Percentiles rank a stretch among this genome's conserved stretches.
These are phyloP conservation scores for Thymelicus acteon DNA, from an alignment of 2,888 invertebrate species.

Conservation along the genomic window DNA sequence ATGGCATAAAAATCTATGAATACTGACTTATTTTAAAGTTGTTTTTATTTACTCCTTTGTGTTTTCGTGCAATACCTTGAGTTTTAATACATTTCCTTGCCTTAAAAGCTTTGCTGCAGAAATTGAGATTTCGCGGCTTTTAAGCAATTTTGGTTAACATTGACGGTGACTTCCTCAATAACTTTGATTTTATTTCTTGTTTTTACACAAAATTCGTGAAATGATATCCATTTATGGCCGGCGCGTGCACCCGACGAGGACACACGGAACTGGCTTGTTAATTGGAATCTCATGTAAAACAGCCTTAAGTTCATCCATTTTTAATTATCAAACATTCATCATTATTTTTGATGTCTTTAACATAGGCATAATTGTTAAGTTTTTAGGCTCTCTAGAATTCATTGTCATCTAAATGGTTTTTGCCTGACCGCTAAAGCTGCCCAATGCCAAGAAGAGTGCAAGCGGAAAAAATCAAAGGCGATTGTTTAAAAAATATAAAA, in stretches of 20 bases:
- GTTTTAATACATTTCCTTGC: not conserved
- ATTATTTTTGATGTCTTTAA: slow-evolving; percentile 4
- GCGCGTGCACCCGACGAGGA: slow-evolving; percentile 45
- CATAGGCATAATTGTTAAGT: slow-evolving; percentile 6
- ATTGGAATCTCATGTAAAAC: slow-evolving; percentile 38
- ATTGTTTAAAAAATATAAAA: slow-evolving; percentile 41
- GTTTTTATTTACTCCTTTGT: not conserved
- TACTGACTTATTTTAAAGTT: not conserved
- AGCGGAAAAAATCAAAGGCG: slow-evolving; percentile 47
- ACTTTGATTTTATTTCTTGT: slow-evolving; percentile 30
- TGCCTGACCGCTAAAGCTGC: slow-evolving; percentile 41
- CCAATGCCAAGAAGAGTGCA: slow-evolving; percentile 45
- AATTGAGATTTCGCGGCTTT: slow-evolving; percentile 14
- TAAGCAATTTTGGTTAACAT: slow-evolving; percentile 27
- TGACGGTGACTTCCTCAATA: slow-evolving; percentile 34
- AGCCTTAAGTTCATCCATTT: slow-evolving; percentile 15
- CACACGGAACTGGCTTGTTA: slow-evolving; percentile 43
- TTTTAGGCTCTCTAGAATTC: slow-evolving; percentile 16
- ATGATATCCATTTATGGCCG: slow-evolving; percentile 28
- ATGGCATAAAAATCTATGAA: not conserved
- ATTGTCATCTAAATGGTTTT: slow-evolving; percentile 36
- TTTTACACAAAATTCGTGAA: slow-evolving; percentile 36
- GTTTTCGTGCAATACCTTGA: not conserved
- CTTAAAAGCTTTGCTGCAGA: not conserved
- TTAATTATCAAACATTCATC: slow-evolving; percentile 18